Percentiles rank a stretch among this genome's conserved stretches.
These are phyloP conservation scores for Lutraria rhynchaena DNA, from an alignment of 1,140 invertebrate species.

Conservation along the genomic window DNA sequence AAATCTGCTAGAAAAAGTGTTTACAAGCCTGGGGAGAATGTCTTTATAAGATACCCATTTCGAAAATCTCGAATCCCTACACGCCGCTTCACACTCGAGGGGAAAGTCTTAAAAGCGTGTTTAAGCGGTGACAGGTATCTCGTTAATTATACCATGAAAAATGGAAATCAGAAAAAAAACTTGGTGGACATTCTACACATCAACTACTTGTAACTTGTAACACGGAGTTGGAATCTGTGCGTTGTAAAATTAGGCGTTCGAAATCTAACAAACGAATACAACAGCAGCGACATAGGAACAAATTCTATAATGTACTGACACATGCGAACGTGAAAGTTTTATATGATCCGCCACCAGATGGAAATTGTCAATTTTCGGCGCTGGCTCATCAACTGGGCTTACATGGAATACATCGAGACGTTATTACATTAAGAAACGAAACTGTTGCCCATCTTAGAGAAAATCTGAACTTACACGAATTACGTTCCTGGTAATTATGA, in stretches of 20 bases:
- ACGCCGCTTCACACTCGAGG: neutral
- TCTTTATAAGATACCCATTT: neutral
- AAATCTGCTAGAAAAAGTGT: neutral
- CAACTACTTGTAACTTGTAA: too few species aligned
- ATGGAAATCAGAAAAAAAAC: slow-evolving; percentile 2
- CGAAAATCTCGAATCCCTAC: neutral
- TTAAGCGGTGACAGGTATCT: neutral
- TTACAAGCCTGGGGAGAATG: slow-evolving; percentile 20
- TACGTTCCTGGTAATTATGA: slow-evolving; percentile 8
- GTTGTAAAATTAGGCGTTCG: too few species aligned
- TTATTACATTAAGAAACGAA: neutral
- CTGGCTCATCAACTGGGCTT: neutral
- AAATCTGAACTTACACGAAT: neutral
- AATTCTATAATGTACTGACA: neutral
- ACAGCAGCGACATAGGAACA: neutral
- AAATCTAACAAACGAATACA: neutral
- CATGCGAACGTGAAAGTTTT: neutral
- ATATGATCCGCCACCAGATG: slow-evolving; percentile 10
- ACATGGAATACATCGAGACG: slow-evolving; percentile 3
- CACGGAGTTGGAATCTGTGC: too few species aligned
- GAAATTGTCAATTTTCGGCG: slow-evolving; percentile 33
- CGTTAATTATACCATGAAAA: neutral
- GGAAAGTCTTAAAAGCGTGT: too few species aligned
- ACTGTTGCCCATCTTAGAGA: slow-evolving; percentile 1
- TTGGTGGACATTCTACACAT: neutral